Evolutionary conservation across 2,888 invertebrate genomes (phyloP).

Genomic region (Tipula lateralis): DNA sequence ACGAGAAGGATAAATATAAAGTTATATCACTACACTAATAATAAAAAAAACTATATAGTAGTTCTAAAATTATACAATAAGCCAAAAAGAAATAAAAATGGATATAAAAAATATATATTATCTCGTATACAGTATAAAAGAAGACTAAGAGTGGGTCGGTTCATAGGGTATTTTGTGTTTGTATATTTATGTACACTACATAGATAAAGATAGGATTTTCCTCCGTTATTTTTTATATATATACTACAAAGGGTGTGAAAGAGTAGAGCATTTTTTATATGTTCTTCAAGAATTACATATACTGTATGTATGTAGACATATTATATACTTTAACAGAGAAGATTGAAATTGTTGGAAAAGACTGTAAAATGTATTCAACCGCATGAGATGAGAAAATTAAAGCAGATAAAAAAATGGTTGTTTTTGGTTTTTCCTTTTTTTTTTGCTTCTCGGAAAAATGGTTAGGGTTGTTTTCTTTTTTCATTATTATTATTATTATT

Average conservation of each 20-base stretch:
- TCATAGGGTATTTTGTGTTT: neutral
- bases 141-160: neutral
- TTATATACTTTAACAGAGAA: too few species aligned
- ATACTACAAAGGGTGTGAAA: neutral
- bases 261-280: neutral
- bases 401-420: conserved; percentile 6
- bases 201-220: too few species aligned
- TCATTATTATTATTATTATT: neutral
- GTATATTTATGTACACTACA: too few species aligned
- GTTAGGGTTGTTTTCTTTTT: conserved; percentile 19
- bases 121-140: neutral
- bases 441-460: neutral
- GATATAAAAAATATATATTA: neutral
- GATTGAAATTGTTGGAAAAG: neutral
- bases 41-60: neutral
- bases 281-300: neutral
- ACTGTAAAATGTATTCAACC: conserved; percentile 19
- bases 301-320: neutral
- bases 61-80: conserved; percentile 1
- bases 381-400: conserved; percentile 24
- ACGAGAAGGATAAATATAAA: neutral
- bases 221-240: neutral
- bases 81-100: neutral
- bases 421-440: neutral
- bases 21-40: neutral